Evolutionary conservation across 2,888 invertebrate genomes (phyloP).

Genomic region (Oxycera nigricornis): DNA sequence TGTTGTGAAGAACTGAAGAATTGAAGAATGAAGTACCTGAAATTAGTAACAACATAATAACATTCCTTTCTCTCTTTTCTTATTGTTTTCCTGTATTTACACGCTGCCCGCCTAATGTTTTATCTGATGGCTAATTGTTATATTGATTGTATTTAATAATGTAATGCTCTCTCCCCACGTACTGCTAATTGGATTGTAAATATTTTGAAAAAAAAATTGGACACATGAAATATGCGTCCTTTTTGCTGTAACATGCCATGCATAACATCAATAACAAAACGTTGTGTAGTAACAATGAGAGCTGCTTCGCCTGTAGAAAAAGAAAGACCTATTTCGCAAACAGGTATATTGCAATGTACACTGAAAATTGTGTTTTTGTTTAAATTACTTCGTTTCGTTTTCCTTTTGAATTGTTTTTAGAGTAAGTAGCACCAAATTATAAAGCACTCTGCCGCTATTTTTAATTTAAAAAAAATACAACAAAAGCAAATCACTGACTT

Average conservation of each 20-base stretch:
- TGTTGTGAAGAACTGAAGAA: conserved; percentile 16
- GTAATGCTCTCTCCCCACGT: conserved; percentile 10
- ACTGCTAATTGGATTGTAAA: conserved; percentile 5
- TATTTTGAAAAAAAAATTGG: conserved; percentile 22
- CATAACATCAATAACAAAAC: conserved; percentile 17
- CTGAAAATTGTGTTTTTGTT: background rate
- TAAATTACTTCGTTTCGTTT: conserved; percentile 1
- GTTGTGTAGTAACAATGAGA: conserved; percentile 49
- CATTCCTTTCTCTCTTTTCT: conserved; percentile 26
- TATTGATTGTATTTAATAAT: conserved; percentile 14
- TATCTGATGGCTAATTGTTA: conserved; percentile 34
- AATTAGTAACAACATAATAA: background rate
- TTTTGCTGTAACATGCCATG: conserved; percentile 28
- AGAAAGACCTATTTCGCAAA: conserved; percentile 51
- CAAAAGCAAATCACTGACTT: background rate
- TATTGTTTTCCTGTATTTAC: conserved; percentile 47
- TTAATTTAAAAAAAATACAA: conserved; percentile 3
- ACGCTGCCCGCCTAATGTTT: conserved; percentile 46
- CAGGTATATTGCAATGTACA: conserved; percentile 47
- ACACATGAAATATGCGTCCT: conserved; percentile 27
- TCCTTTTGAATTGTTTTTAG: conserved; percentile 5
- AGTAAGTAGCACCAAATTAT: too few species aligned
- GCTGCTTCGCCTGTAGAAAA: conserved; percentile 50
- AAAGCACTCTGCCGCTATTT: too few species aligned
- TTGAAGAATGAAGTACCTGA: conserved; percentile 17